Evolutionary conservation across 2,888 invertebrate species (phyloP).

Genomic region (Molorchus minor): DNA sequence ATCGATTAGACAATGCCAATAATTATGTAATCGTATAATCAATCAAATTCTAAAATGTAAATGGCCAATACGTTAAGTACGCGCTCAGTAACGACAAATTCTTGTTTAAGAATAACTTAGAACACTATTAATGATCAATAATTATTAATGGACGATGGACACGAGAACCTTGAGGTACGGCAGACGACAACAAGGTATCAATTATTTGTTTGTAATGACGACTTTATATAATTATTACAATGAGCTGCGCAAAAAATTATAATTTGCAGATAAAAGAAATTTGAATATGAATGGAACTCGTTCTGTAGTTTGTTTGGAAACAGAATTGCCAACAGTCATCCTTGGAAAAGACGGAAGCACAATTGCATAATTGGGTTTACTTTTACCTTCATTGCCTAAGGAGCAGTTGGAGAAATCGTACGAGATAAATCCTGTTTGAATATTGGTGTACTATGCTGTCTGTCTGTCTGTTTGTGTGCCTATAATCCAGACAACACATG

Average conservation of each 20-base stretch:
- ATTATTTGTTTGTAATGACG: slow-evolving; percentile 6
- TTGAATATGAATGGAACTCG: neutral
- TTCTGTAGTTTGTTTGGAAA: too few species aligned
- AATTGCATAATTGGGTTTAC: too few species aligned
- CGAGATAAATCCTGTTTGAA: too few species aligned
- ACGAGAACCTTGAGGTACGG: neutral
- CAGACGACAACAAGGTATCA: neutral
- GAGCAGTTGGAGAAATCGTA: too few species aligned
- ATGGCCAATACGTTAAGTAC: neutral
- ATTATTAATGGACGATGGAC: neutral
- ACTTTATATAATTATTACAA: neutral
- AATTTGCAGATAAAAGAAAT: neutral
- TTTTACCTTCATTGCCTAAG: too few species aligned
- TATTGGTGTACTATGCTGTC: too few species aligned
- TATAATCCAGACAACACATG: too few species aligned
- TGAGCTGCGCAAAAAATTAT: neutral
- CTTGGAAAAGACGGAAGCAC: too few species aligned
- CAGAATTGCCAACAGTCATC: too few species aligned
- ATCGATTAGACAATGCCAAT: neutral
- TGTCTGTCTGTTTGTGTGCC: too few species aligned
- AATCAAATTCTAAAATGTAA: neutral
- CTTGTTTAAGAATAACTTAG: neutral
- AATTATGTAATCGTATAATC: too few species aligned
- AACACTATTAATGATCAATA: neutral
- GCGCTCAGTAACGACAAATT: neutral